Percentiles rank a stretch among this genome's conserved stretches.
These are phyloP conservation scores for Pardosa pseudoannulata DNA, from an alignment of 2,888 invertebrate species.

Conservation along the genomic window DNA sequence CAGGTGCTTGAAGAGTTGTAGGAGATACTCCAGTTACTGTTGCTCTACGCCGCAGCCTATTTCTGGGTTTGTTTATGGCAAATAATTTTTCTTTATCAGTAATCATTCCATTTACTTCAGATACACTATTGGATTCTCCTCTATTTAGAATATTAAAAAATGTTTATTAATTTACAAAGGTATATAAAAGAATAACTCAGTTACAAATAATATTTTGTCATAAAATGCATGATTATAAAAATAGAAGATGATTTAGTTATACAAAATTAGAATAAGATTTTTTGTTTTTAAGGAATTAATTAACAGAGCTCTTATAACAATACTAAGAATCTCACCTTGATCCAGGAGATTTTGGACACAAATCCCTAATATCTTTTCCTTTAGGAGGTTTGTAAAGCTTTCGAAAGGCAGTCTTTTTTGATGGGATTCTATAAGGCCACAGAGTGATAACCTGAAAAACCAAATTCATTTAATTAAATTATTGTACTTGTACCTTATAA, in stretches of 20 bases:
- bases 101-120: constrained; percentile 43
- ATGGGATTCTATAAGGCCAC: constrained; percentile 73
- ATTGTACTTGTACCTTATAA: no score
- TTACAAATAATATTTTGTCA: no score
- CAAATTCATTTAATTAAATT: no score
- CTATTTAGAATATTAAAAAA: no score
- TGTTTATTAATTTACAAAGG: no score
- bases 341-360: constrained; percentile 58
- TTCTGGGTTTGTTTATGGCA: constrained; percentile 79
- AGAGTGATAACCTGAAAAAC: constrained; percentile 71
- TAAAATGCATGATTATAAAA: no score
- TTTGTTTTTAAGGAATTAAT: no score
- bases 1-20: constrained; percentile 81
- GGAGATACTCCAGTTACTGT: constrained; percentile 90
- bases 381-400: constrained; percentile 67
- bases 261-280: no score
- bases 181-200: no score
- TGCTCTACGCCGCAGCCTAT: constrained; percentile 87
- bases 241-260: no score
- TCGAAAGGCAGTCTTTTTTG: constrained; percentile 71
- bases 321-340: constrained; percentile 37
- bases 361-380: constrained; percentile 63
- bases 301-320: no score
- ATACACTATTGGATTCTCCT: constrained; percentile 56
- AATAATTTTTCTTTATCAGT: constrained; percentile 64